Evolutionary conservation across 2,888 invertebrate genomes (phyloP), one percentile per base, ranked within the genome.

Genomic region (Altica lythri): DNA sequence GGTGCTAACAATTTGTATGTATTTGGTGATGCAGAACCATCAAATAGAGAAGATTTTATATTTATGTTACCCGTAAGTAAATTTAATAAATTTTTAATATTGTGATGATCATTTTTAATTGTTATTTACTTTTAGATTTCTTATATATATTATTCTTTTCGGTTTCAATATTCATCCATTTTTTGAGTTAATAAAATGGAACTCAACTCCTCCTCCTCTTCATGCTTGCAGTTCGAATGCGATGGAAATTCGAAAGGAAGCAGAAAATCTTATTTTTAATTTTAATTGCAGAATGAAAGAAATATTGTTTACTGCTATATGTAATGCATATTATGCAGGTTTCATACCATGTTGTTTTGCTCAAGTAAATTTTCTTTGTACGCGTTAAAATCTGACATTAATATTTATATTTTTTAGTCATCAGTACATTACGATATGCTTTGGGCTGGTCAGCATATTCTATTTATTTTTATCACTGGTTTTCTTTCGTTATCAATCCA

Each of bases 341-440:
- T 89, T 94, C 70, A 84, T 95, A 53, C 95, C 95, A 0, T 89
- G 92, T 69, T 89, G 90, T 72, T 93, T 95, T 80, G 89, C 92
- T 22, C 90, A 90, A 81, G 92, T 91, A 77, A 68, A 69, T 61
- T 16, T 18, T n/a, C n/a, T n/a, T n/a, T n/a, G n/a, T n/a, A n/a
- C n/a, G n/a, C n/a, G n/a, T n/a, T n/a, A n/a, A n/a, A n/a, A n/a
- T n/a, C n/a, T n/a, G n/a, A n/a, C n/a, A 14, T 10, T 4, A 42
- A 38, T 42, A 53, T 9, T 40, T 22, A 29, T 29, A 29, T 59
- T 29, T 72, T 72, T 1, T 73, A 84, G 84, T 78, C 81, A 43
- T 83, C 79, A 69, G 77, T 90, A 5, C 87, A 90, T 73, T 95
- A 93, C 73, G 93, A 95, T 75, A 83, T 87, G 2, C 83, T 86